Evolutionary conservation across 2,797 vertebrate species (phyloP), one percentile per base, ranked within the genome.

Genomic region (Sebastes oblongus): DNA sequence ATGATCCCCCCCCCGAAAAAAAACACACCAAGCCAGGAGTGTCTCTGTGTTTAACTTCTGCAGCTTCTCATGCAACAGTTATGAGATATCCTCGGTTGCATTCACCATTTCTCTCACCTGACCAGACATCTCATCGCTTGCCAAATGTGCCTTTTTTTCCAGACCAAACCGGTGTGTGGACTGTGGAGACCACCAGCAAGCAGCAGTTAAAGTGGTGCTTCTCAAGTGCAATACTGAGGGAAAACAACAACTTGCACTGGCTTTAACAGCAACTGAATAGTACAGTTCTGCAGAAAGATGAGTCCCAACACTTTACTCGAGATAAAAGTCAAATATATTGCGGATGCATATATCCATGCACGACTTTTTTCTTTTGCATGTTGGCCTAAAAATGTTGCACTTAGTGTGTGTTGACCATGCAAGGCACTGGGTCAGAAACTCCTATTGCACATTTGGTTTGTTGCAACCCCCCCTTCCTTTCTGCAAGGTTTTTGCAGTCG

Each of bases 391-490:
- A 81, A 8, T 78, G 86, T 14, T 92, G 88, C 89, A 89, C 88
- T 88, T 83, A 72, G 83, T 91, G 88, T 91, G 88, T 91, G 68
- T 82, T 18, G 71, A 84, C 81, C 92, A 88, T 84, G 90, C 91
- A 92, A 92, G 91, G 93, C 93, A 93, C 91, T 90, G 83, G 80
- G 84, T 92, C 86, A 87, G 77, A 80, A 84, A 84, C 82, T 86
- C 66, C 64, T 89, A 89, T 91, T 93, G 92, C 94, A 95, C 89
- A 89, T 91, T 84, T 90, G 88, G 85, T 90, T 42, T 91, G 87
- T 90, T 92, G 92, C 90, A 91, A 86, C 83, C 89, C 85, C 85
- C n/a, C 36, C 36, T 39, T 39, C 39, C 24, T 27, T 85, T 92
- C 81, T 89, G 83, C 84, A 42, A 78, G 86, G 89, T 39, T 76